phyloP scores from a whole-genome alignment of 1,140 invertebrate species.

The Drosophila nannoptera region DNA sequence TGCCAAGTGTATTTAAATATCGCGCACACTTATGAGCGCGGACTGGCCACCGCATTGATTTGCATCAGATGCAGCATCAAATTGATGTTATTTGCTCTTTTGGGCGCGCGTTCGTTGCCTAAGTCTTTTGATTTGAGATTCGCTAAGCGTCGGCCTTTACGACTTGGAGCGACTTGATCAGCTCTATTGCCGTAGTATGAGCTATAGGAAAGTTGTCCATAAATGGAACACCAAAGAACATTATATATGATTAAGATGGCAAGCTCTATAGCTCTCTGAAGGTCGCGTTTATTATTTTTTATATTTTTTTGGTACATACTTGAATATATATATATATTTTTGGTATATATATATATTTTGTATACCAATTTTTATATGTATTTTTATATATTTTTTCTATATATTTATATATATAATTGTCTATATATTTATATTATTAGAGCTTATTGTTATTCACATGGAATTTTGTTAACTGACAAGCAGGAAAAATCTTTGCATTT shows the following conservation, averaged over 20 bases:
- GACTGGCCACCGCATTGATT: conserved; percentile 54
- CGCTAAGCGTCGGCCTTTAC: no score
- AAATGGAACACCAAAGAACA: no score
- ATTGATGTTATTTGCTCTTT: conserved; percentile 56
- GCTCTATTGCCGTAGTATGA: no score
- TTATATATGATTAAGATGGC: no score
- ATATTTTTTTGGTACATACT: neutral
- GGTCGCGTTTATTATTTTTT: neutral
- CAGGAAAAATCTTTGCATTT: no score
- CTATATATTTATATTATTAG: neutral
- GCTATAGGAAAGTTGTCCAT: neutral
- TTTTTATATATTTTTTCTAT: neutral
- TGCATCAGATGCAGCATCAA: conserved; percentile 47
- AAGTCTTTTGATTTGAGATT: conserved; percentile 43
- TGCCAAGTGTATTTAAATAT: conserved; percentile 48
- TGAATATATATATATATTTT: neutral
- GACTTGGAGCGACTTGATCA: no score
- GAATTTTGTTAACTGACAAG: no score
- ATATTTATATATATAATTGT: neutral
- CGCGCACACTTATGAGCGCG: conserved; percentile 8
- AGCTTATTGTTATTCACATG: no score
- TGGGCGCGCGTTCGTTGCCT: conserved; percentile 42
- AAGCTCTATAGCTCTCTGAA: no score
- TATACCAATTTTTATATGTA: no score
- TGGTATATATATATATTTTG: no score